phyloP scores from a whole-genome alignment of 2,888 invertebrate species.

The Stomorhina lunata region DNA sequence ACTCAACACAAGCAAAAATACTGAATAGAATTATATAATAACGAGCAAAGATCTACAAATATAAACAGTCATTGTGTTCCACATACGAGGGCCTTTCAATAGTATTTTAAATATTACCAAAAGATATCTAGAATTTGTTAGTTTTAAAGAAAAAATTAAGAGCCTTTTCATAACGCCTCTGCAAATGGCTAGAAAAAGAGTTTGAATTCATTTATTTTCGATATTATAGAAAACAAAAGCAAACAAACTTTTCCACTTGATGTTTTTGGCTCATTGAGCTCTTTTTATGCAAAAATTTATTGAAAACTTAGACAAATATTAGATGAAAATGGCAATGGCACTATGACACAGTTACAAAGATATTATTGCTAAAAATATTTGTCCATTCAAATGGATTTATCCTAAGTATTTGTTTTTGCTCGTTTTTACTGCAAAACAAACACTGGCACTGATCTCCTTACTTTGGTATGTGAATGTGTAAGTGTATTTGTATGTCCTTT shows the following conservation, averaged over 20 bases:
- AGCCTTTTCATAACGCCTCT: no score
- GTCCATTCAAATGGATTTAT: not conserved
- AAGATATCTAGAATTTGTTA: no score
- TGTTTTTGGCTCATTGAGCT: slow-evolving; percentile 32
- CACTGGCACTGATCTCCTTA: not conserved
- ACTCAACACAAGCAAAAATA: not conserved
- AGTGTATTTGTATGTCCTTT: not conserved
- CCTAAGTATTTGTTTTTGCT: not conserved
- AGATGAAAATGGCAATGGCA: not conserved
- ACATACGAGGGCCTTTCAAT: not conserved
- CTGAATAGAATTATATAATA: not conserved
- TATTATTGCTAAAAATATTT: no score
- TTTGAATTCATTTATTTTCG: not conserved
- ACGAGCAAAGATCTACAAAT: not conserved
- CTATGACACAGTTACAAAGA: no score
- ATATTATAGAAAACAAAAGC: not conserved
- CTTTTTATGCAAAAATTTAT: slow-evolving; percentile 23
- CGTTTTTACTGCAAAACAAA: not conserved
- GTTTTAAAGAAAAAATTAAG: no score
- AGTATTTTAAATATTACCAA: not conserved
- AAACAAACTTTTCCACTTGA: slow-evolving; percentile 11
- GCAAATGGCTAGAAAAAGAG: no score
- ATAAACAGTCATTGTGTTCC: not conserved
- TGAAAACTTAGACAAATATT: not conserved
- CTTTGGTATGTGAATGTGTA: not conserved